Base-by-base conservation (phyloP, 2,113 vertebrate species). In the Grantiella picta region DNA sequence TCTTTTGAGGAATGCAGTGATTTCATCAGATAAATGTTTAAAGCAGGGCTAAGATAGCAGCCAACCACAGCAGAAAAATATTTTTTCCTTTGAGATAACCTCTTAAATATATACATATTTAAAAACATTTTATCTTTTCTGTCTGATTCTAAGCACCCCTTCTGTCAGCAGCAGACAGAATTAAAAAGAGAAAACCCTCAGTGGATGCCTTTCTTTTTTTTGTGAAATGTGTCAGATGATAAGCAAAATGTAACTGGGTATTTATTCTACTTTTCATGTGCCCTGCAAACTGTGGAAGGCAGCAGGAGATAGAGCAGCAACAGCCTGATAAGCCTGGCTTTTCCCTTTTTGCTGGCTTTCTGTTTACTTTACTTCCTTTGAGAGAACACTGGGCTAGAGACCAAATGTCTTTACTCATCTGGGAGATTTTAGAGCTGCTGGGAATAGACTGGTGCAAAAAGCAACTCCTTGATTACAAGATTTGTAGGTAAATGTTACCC, bases 21-120 rank as follows among this genome's bases (percentile, higher is more conserved):
- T 92, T 95, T 93, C 68, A 96, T 84, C 87, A 80, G 94, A 90
- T 92, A 94, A 91, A 94, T 97, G 87, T 96, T 97, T 97, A 90
- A 95, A 86, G 86, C 29, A 5, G 49, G 49, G 64, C 70, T 92
- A 80, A 89, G 86, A 82, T 88, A 73, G 69, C 78, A 91, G 73
- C 78, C 71, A 89, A 92, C 60, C 73, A 60, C 73, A 64, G 75
- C 83, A 92, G 92, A 92, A 93, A 88, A 95, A 77, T 78, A 82
- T 86, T 89, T 86, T 95, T 95, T 93, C 95, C 87, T 86, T 65
- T 86, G 94, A 91, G 92, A 95, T 76, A 84, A 66, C 93, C 83
- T 95, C 78, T 82, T 89, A 95, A 82, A 91, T 64, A 76, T 71
- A 91, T 92, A 88, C 79, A 83, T 97, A 82, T 92, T 95, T 77